Conservation (phyloP, 2,113 vertebrate genomes). For the Otus sunia region DNA sequence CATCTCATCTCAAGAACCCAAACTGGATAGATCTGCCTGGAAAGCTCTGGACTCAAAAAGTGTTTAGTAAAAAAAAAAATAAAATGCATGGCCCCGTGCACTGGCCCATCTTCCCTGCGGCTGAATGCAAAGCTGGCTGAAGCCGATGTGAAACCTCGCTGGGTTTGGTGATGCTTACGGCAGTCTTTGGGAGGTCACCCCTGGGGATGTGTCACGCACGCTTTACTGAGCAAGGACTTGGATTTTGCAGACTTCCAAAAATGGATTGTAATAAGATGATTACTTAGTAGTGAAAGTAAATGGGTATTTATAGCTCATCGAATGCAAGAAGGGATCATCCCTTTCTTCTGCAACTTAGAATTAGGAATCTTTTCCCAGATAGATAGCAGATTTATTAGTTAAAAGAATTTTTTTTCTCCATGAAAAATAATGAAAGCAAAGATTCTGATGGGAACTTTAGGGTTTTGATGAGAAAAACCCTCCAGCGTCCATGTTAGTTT, state of each 20-base stretch:
- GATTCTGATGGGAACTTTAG: not conserved
- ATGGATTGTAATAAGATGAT: not conserved
- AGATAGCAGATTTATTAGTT: not conserved
- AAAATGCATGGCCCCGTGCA: too few species aligned
- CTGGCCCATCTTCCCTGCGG: not conserved
- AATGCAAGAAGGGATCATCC: not conserved
- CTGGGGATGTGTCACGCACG: not conserved
- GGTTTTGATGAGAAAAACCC: not conserved
- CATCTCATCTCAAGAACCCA: accelerated
- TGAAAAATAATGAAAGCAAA: not conserved
- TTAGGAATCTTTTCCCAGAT: not conserved
- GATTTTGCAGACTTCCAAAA: not conserved
- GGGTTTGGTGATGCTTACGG: accelerated
- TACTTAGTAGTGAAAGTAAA: not conserved
- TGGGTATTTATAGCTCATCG: not conserved
- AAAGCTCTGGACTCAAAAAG: not conserved
- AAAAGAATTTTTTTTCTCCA: not conserved
- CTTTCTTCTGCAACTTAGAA: not conserved
- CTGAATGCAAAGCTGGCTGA: not conserved
- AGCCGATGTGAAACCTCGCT: not conserved
- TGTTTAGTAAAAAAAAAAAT: too few species aligned
- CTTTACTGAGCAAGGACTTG: not conserved
- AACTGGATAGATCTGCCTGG: not conserved
- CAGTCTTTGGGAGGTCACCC: not conserved
- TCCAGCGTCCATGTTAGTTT: not conserved